Evolutionary conservation across 2,888 invertebrate species (phyloP).

Genomic region (Clunio marinus): DNA sequence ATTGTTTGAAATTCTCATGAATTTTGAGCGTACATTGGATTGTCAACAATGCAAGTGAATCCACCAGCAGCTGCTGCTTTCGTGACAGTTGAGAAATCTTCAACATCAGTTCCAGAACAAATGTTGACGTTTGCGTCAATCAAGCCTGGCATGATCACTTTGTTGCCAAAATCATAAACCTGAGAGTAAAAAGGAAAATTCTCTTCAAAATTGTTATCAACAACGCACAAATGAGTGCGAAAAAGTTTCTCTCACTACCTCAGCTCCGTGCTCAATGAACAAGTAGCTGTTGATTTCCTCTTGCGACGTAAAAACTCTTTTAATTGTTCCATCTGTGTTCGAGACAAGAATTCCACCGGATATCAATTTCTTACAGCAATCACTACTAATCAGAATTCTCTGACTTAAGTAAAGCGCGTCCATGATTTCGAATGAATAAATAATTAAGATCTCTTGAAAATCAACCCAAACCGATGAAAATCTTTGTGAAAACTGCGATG

Average conservation of each 20-base stretch:
- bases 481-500: not conserved
- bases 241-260: constrained; percentile 49
- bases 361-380: constrained; percentile 46
- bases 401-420: constrained; percentile 50
- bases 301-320: constrained; percentile 53
- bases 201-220: not conserved
- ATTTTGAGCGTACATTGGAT: constrained; percentile 59
- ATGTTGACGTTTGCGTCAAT: constrained; percentile 72
- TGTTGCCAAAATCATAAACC: constrained; percentile 53
- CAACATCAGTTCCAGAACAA: constrained; percentile 68
- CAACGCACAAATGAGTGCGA: not conserved
- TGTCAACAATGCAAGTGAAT: constrained; percentile 66
- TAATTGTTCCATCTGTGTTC: constrained; percentile 56
- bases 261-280: constrained; percentile 53
- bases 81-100: constrained; percentile 67
- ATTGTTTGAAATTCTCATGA: not conserved
- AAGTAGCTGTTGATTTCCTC: constrained; percentile 53
- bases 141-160: constrained; percentile 63
- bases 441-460: not conserved
- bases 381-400: constrained; percentile 55
- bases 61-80: constrained; percentile 69
- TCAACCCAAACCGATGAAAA: not conserved
- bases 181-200: constrained; percentile 41
- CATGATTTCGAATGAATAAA: constrained; percentile 43
- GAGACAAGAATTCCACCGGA: constrained; percentile 60